phyloP scores from a whole-genome alignment of 2,888 invertebrate genomes.

The Pseudococcus longispinus region DNA sequence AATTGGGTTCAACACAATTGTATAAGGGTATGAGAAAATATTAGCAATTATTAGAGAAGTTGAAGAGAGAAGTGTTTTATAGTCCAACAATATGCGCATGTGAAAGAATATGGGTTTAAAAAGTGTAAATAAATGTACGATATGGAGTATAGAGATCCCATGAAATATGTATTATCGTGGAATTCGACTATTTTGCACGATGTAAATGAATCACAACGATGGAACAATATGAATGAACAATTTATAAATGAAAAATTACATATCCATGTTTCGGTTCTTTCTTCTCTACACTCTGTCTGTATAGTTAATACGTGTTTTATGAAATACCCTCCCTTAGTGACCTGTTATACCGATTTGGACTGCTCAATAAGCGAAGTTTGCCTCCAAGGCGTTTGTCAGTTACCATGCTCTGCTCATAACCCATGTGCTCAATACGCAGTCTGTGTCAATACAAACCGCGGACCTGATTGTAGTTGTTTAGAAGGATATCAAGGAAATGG shows the following conservation, averaged over 20 bases:
- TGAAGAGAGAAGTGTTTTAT: neutral
- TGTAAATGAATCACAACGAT: neutral
- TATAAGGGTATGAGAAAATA: too few relatives aligned
- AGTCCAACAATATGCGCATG: neutral
- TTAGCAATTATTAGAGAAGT: neutral
- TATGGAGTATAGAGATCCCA: neutral
- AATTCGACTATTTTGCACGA: neutral
- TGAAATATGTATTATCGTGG: neutral
- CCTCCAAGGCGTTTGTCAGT: constrained; percentile 82
- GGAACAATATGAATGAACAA: neutral
- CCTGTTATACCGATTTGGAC: constrained; percentile 86
- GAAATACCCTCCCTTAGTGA: constrained; percentile 68
- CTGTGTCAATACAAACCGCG: constrained; percentile 87
- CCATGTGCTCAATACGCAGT: constrained; percentile 84
- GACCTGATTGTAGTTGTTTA: constrained; percentile 83
- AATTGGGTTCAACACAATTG: too few relatives aligned
- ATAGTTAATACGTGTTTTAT: constrained; percentile 24
- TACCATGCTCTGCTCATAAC: constrained; percentile 84
- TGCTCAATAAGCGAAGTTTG: constrained; percentile 87
- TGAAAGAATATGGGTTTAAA: neutral
- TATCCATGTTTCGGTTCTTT: neutral
- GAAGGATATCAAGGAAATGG: constrained; percentile 89
- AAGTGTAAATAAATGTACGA: neutral
- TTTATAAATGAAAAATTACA: neutral
- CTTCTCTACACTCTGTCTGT: constrained; percentile 14